Percentiles rank a stretch among this genome's conserved stretches.
phyloP scores from a whole-genome alignment of 1,140 invertebrate genomes.

The Dendrolimus punctatus region DNA sequence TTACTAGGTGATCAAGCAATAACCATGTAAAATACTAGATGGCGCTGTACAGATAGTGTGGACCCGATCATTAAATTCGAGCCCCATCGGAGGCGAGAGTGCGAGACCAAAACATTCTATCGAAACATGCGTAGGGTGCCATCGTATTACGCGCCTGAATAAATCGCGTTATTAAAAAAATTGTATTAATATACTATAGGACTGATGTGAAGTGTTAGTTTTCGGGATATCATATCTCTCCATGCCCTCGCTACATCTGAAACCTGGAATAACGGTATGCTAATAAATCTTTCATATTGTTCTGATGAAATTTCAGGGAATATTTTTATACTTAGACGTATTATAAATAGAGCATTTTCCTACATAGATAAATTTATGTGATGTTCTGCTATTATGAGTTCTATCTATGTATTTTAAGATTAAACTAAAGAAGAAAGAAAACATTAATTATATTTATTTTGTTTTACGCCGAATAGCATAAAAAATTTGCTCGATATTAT shows the following conservation, averaged over 20 bases:
- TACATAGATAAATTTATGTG: constrained; percentile 13
- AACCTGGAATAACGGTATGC: constrained; percentile 63
- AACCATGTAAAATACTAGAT: constrained; percentile 12
- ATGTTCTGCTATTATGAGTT: too few relatives aligned
- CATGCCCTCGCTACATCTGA: constrained; percentile 67
- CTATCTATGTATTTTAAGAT: too few relatives aligned
- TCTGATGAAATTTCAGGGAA: constrained; percentile 17
- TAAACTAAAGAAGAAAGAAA: too few relatives aligned
- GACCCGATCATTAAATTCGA: constrained; percentile 41
- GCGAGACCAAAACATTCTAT: constrained; percentile 52
- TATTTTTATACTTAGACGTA: constrained; percentile 42
- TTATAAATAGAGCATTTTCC: constrained; percentile 29
- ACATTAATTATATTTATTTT: too few relatives aligned
- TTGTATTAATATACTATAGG: constrained; percentile 19
- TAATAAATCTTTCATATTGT: constrained; percentile 22
- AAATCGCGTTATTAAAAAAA: constrained; percentile 33
- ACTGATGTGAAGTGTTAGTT: constrained; percentile 39
- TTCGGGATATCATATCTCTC: constrained; percentile 26
- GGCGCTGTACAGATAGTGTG: constrained; percentile 17
- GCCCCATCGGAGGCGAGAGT: constrained; percentile 6
- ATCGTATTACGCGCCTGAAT: constrained; percentile 54
- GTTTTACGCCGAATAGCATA: too few relatives aligned
- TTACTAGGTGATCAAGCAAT: background rate
- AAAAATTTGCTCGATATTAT: too few relatives aligned
- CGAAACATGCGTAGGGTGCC: constrained; percentile 48